phyloP scores from a whole-genome alignment of 2,888 invertebrate species.

The Lycophotia porphyrea region DNA sequence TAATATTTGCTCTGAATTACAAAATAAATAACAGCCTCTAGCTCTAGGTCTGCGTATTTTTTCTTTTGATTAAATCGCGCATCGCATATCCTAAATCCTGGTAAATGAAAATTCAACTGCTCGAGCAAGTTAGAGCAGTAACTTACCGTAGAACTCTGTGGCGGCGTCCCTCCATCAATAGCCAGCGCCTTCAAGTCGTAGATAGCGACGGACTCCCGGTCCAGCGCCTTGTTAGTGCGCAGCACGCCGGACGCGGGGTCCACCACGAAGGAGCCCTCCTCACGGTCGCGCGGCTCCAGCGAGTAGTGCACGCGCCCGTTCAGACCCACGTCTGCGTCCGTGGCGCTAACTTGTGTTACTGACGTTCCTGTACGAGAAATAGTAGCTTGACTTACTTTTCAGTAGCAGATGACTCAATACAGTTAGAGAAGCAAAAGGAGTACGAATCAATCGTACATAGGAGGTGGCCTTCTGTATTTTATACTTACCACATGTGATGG shows the following conservation, averaged over 20 bases:
- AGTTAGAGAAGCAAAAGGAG: no score
- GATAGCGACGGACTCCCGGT: slow-evolving; percentile 96
- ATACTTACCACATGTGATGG: no score
- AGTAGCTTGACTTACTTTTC: not conserved
- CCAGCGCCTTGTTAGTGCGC: slow-evolving; percentile 96
- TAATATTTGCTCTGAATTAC: not conserved
- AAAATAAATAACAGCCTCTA: not conserved
- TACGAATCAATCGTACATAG: no score
- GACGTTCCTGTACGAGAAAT: slow-evolving; percentile 90
- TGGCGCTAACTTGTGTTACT: slow-evolving; percentile 94
- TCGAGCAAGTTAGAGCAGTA: not conserved
- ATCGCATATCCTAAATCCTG: not conserved
- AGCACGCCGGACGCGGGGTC: slow-evolving; percentile 98
- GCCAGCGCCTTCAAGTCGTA: slow-evolving; percentile 97
- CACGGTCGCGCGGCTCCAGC: slow-evolving; percentile 93
- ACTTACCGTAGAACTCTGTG: slow-evolving; percentile 91
- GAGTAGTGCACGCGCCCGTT: slow-evolving; percentile 97
- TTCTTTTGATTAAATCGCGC: not conserved
- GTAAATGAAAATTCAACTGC: not conserved
- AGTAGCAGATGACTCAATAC: no score
- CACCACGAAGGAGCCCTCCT: slow-evolving; percentile 97
- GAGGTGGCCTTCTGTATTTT: no score
- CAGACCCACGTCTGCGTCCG: slow-evolving; percentile 95
- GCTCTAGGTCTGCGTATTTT: not conserved
- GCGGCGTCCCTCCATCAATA: slow-evolving; percentile 96